Percentiles rank a stretch among this genome's conserved stretches.
phyloP scores from a whole-genome alignment of 1,140 invertebrate species.

The Pogonus chalceus region DNA sequence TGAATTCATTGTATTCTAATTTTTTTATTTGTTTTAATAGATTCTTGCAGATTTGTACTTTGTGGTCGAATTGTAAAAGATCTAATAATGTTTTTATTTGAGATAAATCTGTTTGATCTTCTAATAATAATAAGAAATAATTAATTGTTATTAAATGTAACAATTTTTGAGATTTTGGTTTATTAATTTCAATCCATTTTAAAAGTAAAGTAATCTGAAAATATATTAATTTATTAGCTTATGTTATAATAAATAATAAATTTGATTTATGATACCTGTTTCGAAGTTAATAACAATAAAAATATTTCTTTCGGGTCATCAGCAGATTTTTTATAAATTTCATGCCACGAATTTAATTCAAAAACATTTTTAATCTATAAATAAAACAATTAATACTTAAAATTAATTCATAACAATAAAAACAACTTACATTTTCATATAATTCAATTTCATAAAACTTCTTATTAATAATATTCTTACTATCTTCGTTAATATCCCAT shows the following conservation, averaged over 20 bases:
- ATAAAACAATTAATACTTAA: constrained; percentile 34
- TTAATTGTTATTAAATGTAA: constrained; percentile 32
- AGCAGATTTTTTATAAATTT: constrained; percentile 35
- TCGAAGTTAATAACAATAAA: constrained; percentile 24
- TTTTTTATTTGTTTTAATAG: constrained; percentile 52
- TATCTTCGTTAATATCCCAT: constrained; percentile 14
- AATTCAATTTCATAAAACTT: constrained; percentile 40
- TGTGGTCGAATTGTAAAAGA: constrained; percentile 40
- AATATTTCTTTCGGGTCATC: constrained; percentile 33
- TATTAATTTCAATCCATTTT: constrained; percentile 17
- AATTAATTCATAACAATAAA: constrained; percentile 36
- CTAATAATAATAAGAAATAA: constrained; percentile 38
- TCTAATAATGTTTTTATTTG: constrained; percentile 38
- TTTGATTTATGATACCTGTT: constrained; percentile 17
- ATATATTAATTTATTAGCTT: constrained; percentile 6
- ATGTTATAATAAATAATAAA: constrained; percentile 12
- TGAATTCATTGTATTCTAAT: constrained; percentile 47
- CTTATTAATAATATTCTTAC: constrained; percentile 26
- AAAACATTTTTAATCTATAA: constrained; percentile 24
- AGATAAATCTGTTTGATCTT: constrained; percentile 30
- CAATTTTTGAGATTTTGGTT: constrained; percentile 14
- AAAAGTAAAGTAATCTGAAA: constrained; percentile 22
- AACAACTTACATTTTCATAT: constrained; percentile 34
- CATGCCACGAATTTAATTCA: constrained; percentile 36
- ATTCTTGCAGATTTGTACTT: constrained; percentile 47